Base-by-base conservation (phyloP, 1,140 invertebrate genomes). In the Phthorimaea operculella region DNA sequence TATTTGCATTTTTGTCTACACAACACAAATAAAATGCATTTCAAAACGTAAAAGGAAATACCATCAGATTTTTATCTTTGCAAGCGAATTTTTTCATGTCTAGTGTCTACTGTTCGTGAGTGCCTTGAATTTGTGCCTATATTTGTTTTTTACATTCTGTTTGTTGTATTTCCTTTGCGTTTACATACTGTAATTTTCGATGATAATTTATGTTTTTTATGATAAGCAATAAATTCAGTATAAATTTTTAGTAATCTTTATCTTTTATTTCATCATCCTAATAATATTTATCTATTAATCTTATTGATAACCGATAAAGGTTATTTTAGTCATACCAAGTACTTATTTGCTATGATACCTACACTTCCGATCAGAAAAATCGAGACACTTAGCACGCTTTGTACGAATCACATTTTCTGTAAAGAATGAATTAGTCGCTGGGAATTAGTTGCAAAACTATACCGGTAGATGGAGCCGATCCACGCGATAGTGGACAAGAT, bases 141-240 rank as follows among this genome's bases (percentile, higher is more conserved):
- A 39, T n/a, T 39, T 39, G 21, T 4, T 39, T 39, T 39, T 39
- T 39, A 39, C 1, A 39, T 39, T 39, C 10, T 9, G 36, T 7
- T 11, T 34, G 11, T 12, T 39, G 36, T 39, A 39, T 39, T 39
- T 39, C 36, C 36, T 39, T 39, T 39, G 36, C 36, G 36, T 39
- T 12, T 4, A 12, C 36, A 5, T 10, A n/a, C n/a, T n/a, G n/a
- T n/a, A 39, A 39, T 12, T 39, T 39, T 39, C n/a, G 36, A 39
- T 39, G 36, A 12, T 39, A 39, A 39, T 39, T 39, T 39, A 39
- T 39, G 36, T 39, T 47, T 47, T 47, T 8, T 47, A 47, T 9
- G 44, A 9, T 47, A 14, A 9, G n/a, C 44, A 47, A 47, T 47
- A 47, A 47, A 47, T 47, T 47, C 44, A 16, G 11, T 47, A 16